Percentiles rank a stretch among this genome's conserved stretches.
Evolutionary conservation across 2,888 invertebrate genomes (phyloP).

Genomic region (Lithophane socia): DNA sequence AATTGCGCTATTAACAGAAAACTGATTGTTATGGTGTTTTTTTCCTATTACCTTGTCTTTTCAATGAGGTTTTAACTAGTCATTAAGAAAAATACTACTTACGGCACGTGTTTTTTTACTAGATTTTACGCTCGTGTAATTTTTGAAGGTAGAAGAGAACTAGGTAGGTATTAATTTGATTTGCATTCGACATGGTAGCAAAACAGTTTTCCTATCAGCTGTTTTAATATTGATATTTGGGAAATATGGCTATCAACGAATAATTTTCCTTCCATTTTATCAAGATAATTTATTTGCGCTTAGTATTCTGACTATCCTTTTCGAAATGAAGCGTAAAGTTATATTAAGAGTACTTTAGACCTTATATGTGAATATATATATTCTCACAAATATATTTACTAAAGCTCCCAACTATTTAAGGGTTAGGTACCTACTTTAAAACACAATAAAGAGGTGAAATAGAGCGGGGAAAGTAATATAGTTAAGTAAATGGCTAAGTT

Average conservation of each 20-base stretch:
- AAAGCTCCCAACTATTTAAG: background rate
- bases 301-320: background rate
- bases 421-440: conserved; percentile 31
- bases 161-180: background rate
- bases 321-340: background rate
- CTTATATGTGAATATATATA: background rate
- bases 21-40: conserved; percentile 34
- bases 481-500: conserved; percentile 60
- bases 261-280: background rate
- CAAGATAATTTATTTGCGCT: background rate
- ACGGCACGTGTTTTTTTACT: conserved; percentile 10
- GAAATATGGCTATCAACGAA: background rate
- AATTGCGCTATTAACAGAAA: conserved; percentile 29
- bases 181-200: conserved; percentile 4
- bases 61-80: conserved; percentile 26
- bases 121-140: conserved; percentile 31
- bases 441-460: conserved; percentile 7
- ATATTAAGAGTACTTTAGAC: background rate
- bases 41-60: conserved; percentile 21
- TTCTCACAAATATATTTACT: background rate
- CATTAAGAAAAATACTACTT: conserved; percentile 32
- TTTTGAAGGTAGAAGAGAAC: conserved; percentile 2
- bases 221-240: conserved; percentile 1
- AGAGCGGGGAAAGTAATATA: conserved; percentile 53
- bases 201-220: background rate